Conservation (phyloP, 2,113 vertebrate genomes). For the Misgurnus anguillicaudatus region DNA sequence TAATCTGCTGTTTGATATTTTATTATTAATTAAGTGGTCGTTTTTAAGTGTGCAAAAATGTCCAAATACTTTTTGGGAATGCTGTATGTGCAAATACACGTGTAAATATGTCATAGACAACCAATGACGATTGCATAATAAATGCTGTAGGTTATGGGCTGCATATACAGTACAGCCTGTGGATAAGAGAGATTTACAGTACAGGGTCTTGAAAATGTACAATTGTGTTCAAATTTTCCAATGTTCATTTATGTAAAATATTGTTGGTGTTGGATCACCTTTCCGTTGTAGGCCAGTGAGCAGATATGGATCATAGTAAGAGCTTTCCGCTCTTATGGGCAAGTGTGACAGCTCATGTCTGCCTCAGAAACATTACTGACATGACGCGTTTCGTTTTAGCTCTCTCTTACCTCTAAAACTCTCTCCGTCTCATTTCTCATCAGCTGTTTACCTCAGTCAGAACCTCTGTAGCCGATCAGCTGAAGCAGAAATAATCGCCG, state of each 20-base stretch:
- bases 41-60: too few relatives aligned
- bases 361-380: neutral
- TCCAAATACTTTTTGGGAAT: too few relatives aligned
- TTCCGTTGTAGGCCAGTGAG: neutral
- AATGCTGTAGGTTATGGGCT: neutral
- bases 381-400: neutral
- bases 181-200: neutral
- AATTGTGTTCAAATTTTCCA: neutral
- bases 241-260: neutral
- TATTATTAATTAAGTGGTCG: too few relatives aligned
- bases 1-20: too few relatives aligned
- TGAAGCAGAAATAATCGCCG: constrained; percentile 2
- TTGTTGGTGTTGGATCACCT: neutral
- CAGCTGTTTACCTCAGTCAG: constrained; percentile 22
- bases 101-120: constrained; percentile 11
- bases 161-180: neutral
- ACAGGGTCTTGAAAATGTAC: too few relatives aligned
- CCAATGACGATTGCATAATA: neutral
- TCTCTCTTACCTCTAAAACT: neutral
- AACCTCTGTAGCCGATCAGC: constrained; percentile 21
- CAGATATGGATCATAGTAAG: neutral
- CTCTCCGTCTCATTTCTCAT: neutral
- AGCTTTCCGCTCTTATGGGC: neutral
- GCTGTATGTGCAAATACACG: neutral
- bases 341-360: neutral